Base-by-base conservation (phyloP, 2,888 invertebrate genomes). In the Cristatella mucedo region DNA sequence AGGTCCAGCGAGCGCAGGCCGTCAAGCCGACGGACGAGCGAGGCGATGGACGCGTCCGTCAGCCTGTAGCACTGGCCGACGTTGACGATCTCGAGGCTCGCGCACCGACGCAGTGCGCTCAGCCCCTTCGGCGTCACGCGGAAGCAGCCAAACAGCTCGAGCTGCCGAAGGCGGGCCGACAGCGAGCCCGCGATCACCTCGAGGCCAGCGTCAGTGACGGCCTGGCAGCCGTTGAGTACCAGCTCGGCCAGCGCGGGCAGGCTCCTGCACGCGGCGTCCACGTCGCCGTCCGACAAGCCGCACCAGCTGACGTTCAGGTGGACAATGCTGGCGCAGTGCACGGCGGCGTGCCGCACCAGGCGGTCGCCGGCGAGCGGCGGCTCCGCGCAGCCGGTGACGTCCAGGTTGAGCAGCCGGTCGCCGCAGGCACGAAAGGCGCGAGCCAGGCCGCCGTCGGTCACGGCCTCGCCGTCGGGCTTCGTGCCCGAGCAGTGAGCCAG, bases 91-190 rank as follows among this genome's bases (percentile, higher is more conserved):
- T 22, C 5, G n/a, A 36, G 36, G 5, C 26, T 20, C 7, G 5
- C 18, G 15, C 36, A 36, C 4, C 13, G 6, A 4, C 22, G 50
- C 2, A 63, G 42, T 38, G 44, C 50, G 13, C 49, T 45, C 22
- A 59, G 52, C 19, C 54, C 53, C 18, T 47, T 44, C 1, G 54
- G 51, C 21, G 55, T 55, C 16, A 62, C 47, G 33, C 57, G 55
- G 42, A 61, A 61, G 46, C 61, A 61, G n/a, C 59, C 61, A 50
- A 57, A 60, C 52, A 62, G 46, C 47, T 62, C 61, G 15, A 63
- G 45, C 36, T 36, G 21, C 5, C 26, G 13, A 15, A 36, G 24
- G 9, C 26, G 36, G 13, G 5, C 4, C 4, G 13, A 4, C 4
- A 36, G 6, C 4, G 9, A 4, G n/a, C 3, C 50, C 21, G 59